These are phyloP conservation scores for Oligia latruncula DNA, from an alignment of 2,888 invertebrate genomes.

Conservation along the genomic window DNA sequence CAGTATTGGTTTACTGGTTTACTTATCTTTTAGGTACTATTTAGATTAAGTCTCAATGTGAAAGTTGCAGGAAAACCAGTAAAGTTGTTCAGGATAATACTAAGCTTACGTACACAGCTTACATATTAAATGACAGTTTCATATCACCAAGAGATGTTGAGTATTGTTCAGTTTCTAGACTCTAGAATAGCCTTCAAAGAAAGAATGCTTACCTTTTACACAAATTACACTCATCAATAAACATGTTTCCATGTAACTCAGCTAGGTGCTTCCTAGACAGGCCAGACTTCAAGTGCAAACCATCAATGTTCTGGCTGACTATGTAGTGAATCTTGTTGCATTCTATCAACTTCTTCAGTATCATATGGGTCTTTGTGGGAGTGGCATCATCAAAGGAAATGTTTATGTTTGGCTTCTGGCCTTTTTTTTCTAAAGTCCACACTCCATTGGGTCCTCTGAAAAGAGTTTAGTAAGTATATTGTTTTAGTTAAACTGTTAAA, in stretches of 20 bases:
- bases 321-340: constrained; percentile 93
- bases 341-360: constrained; percentile 94
- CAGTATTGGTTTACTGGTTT: not conserved
- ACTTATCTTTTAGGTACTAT: not conserved
- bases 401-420: constrained; percentile 95
- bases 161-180: not conserved
- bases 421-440: constrained; percentile 98
- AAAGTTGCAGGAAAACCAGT: not conserved
- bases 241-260: constrained; percentile 99
- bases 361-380: constrained; percentile 98
- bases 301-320: constrained; percentile 99
- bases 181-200: not conserved
- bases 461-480: not conserved
- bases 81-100: not conserved
- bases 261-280: constrained; percentile 94
- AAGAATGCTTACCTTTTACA: constrained; percentile 93
- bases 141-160: not conserved
- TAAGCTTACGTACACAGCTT: not conserved
- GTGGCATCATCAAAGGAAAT: constrained; percentile 97
- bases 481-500: not conserved
- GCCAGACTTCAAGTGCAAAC: constrained; percentile 97
- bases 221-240: constrained; percentile 97
- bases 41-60: not conserved
- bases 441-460: constrained; percentile 97
- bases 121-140: not conserved